Conservation (phyloP, 2,888 invertebrate species). For the Encarsia formosa region DNA sequence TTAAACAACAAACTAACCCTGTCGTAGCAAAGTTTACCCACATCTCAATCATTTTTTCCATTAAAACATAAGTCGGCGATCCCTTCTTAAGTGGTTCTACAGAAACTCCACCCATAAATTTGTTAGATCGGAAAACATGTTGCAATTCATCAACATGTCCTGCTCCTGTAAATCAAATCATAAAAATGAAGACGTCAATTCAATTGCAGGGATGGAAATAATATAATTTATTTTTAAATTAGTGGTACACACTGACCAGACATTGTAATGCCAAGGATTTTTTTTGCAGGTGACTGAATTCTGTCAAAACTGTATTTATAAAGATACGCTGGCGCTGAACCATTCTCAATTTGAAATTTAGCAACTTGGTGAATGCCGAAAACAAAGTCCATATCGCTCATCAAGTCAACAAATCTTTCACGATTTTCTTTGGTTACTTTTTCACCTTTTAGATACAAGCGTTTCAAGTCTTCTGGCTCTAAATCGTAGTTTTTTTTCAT, state of each 20-base stretch:
- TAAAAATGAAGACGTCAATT: too few relatives aligned
- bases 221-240: too few relatives aligned
- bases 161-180: constrained; percentile 27
- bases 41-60: neutral
- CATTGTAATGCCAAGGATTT: neutral
- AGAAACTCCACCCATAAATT: neutral
- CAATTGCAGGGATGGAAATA: too few relatives aligned
- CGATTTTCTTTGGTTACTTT: constrained; percentile 34
- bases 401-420: constrained; percentile 53
- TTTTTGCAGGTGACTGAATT: constrained; percentile 26
- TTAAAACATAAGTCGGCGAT: neutral
- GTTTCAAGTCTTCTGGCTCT: constrained; percentile 28
- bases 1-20: neutral
- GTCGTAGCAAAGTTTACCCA: neutral
- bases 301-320: constrained; percentile 38
- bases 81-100: neutral
- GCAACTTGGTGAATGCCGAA: constrained; percentile 33
- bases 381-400: constrained; percentile 42
- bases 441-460: constrained; percentile 34
- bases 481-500: constrained; percentile 19
- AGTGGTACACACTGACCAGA: neutral
- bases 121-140: constrained; percentile 24
- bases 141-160: constrained; percentile 37
- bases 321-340: constrained; percentile 32
- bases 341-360: constrained; percentile 29